Base-by-base conservation (phyloP, 1,140 invertebrate species). In the Drosophila chauvacae region DNA sequence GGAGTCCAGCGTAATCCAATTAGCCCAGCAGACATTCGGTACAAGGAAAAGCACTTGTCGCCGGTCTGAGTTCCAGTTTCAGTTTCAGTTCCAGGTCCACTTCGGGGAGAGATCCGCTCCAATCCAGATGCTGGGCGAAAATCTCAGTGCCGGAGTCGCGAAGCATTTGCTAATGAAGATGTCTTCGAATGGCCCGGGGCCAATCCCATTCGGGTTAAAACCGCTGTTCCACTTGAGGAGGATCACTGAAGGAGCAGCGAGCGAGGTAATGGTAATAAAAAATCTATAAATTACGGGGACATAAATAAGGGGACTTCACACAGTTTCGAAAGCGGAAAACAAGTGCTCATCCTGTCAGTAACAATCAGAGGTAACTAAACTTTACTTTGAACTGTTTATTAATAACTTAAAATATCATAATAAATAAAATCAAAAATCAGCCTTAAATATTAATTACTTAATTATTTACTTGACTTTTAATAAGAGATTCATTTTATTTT, bases 31-130 rank as follows among this genome's bases (percentile, higher is more conserved):
- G 70, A 90, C 85, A 88, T 90, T 85, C 80, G 56, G 81, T 90
- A 88, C 85, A 88, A 79, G 85, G 88, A 88, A 88, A 88, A 88
- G 85, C 85, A 88, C 85, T 88, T 90, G 85, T 90, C 81, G 84
- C 44, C 62, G 23, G 33, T 6, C n/a, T 5, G 48, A 48, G 47
- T 30, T 30, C 57, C 62, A 44, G 28, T 44, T 60, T 58, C 62
- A 44, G 28, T 44, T 60, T 58, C 50, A 33, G 56, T 42, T 30
- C 30, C 33, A n/a, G 51, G 20, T 39, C 20, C 33, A 23, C 7
- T 51, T 51, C 50, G 18, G 20, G 13, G 14, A 23, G 50, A 53
- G 51, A 37, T 53, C 18, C 18, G 18, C 47, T n/a, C 23, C 16
- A n/a, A 3, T 10, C 28, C 48, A 30, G 48, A 18, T 44, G 23